Evolutionary conservation across 2,113 vertebrate genomes (phyloP).

Genomic region (Myodes glareolus): DNA sequence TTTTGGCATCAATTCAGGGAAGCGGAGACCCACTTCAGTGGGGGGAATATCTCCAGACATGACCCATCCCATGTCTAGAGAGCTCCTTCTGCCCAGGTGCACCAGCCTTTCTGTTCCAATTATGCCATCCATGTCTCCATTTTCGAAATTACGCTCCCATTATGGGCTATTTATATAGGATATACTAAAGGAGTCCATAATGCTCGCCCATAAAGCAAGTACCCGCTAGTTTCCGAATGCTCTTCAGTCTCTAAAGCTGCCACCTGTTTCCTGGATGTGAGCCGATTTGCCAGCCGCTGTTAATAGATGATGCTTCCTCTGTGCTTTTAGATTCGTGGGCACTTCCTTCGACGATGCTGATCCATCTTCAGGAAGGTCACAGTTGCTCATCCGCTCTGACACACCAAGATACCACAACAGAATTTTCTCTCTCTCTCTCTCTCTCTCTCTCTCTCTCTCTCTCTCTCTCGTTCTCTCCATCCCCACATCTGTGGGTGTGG

Average conservation of each 20-base stretch:
- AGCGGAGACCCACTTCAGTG: not conserved
- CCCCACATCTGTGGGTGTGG: not conserved
- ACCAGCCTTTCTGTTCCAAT: not conserved
- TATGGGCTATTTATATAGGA: slow-evolving; percentile 44
- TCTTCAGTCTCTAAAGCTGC: slow-evolving; percentile 39
- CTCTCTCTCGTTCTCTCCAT: no score
- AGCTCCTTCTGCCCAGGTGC: not conserved
- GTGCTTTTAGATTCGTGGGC: slow-evolving; percentile 36
- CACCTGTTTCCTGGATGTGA: slow-evolving; percentile 42
- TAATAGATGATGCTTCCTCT: slow-evolving; percentile 6
- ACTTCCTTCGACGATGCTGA: not conserved
- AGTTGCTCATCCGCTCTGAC: not conserved
- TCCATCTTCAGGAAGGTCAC: not conserved
- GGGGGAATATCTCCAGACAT: not conserved
- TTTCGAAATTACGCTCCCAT: slow-evolving; percentile 57
- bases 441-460: not conserved
- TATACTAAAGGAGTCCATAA: slow-evolving; percentile 22
- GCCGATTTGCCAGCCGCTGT: slow-evolving; percentile 39
- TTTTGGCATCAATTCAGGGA: not conserved
- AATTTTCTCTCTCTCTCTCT: not conserved
- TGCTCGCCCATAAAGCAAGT: not conserved
- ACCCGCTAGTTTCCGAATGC: not conserved
- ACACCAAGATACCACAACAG: not conserved
- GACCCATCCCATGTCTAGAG: not conserved
- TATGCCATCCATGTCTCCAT: slow-evolving; percentile 36